phyloP scores from a whole-genome alignment of 1,140 invertebrate genomes.

The Plutomurus gul region DNA sequence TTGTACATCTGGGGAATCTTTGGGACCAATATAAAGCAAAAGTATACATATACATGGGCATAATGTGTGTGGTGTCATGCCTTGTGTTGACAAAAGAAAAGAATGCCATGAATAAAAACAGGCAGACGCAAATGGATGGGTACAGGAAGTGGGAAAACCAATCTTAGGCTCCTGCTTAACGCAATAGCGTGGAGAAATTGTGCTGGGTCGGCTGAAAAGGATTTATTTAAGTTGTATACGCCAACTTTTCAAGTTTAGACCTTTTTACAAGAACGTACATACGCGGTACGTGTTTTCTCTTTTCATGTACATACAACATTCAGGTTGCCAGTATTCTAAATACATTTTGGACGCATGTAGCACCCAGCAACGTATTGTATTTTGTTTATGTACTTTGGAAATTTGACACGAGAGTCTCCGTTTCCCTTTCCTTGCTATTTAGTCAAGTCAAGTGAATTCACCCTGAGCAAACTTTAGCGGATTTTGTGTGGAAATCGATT shows the following conservation, averaged over 20 bases:
- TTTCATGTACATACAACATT: neutral
- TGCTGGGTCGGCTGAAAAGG: no score
- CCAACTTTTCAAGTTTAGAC: no score
- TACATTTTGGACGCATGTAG: no score
- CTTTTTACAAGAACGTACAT: neutral
- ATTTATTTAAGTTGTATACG: no score
- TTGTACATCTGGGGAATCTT: no score
- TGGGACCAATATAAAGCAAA: no score
- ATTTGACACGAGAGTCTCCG: neutral
- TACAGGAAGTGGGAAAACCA: slow-evolving; percentile 11
- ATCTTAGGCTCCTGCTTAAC: neutral
- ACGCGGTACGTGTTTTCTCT: no score
- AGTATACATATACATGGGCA: no score
- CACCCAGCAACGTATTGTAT: neutral
- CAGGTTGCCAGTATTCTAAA: no score
- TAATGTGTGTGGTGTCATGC: no score
- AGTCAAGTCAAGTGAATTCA: neutral
- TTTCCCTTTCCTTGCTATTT: neutral
- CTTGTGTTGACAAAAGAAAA: no score
- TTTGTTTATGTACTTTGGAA: neutral
- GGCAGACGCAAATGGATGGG: neutral
- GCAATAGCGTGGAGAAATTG: neutral
- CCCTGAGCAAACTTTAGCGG: neutral
- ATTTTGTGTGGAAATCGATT: slow-evolving; percentile 15
- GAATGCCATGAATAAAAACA: neutral